phyloP scores from a whole-genome alignment of 2,888 invertebrate genomes.

The Tuberolachnus salignus region DNA sequence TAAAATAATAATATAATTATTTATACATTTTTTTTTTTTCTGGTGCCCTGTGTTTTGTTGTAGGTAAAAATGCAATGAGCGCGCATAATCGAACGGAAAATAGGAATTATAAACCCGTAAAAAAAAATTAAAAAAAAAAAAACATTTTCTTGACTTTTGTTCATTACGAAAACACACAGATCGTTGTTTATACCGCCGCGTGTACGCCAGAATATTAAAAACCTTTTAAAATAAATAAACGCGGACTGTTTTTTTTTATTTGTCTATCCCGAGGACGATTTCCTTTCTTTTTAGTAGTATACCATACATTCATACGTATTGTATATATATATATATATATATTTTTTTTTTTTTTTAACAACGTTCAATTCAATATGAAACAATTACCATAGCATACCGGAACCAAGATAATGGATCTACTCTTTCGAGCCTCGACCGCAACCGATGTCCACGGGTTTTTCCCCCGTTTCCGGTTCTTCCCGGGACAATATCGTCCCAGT shows the following conservation, averaged over 20 bases:
- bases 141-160: not conserved
- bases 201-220: constrained; percentile 5
- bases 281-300: constrained; percentile 22
- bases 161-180: not conserved
- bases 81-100: not conserved
- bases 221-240: constrained; percentile 40
- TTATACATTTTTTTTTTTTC: no score
- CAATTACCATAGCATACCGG: constrained; percentile 54
- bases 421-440: constrained; percentile 54
- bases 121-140: not conserved
- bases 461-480: constrained; percentile 53
- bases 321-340: no score
- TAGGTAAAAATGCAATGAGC: not conserved
- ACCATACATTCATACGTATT: no score
- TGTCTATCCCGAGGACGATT: constrained; percentile 41
- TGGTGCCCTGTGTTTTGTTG: no score
- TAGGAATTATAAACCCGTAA: not conserved
- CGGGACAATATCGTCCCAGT: constrained; percentile 53
- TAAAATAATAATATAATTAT: no score
- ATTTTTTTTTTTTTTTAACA: no score
- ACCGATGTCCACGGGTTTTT: constrained; percentile 53
- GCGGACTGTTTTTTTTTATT: constrained; percentile 6
- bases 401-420: constrained; percentile 56
- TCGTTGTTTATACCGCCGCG: constrained; percentile 8
- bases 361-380: constrained; percentile 54